Conservation (phyloP, 2,888 invertebrate genomes). For the Drosophila multiciliata region DNA sequence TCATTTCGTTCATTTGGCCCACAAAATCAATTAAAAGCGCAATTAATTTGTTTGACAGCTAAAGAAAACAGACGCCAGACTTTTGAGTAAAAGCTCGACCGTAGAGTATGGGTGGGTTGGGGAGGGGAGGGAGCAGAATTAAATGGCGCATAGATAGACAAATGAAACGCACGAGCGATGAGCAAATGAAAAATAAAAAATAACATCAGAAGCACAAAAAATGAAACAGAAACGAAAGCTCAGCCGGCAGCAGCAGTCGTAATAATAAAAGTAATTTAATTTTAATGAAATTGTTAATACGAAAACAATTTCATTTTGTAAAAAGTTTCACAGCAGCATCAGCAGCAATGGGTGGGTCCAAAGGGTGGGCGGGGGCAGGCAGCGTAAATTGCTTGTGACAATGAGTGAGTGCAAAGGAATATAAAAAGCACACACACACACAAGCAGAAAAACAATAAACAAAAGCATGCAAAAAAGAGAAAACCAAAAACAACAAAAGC, state of each 20-base stretch:
- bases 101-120: background rate
- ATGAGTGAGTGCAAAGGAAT: slow-evolving; percentile 71
- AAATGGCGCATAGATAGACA: slow-evolving; percentile 62
- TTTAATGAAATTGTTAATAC: slow-evolving; percentile 82
- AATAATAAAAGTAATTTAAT: slow-evolving; percentile 79
- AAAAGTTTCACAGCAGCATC: slow-evolving; percentile 66
- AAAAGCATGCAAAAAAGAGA: slow-evolving; percentile 57
- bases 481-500: slow-evolving; percentile 21
- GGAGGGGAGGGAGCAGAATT: slow-evolving; percentile 34
- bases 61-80: slow-evolving; percentile 73
- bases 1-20: slow-evolving; percentile 60
- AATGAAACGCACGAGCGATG: slow-evolving; percentile 47
- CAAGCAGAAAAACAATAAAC: slow-evolving; percentile 51
- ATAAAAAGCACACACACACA: slow-evolving; percentile 45
- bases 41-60: slow-evolving; percentile 80
- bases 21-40: slow-evolving; percentile 77
- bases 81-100: slow-evolving; percentile 49
- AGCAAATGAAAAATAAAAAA: slow-evolving; percentile 42
- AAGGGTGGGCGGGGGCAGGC: slow-evolving; percentile 41
- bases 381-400: slow-evolving; percentile 82
- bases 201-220: slow-evolving; percentile 26
- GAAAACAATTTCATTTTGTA: slow-evolving; percentile 82
- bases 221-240: slow-evolving; percentile 46
- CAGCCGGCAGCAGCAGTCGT: slow-evolving; percentile 39
- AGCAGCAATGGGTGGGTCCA: background rate